Conservation (phyloP, 2,797 vertebrate species). For the Acanthis flammea region DNA sequence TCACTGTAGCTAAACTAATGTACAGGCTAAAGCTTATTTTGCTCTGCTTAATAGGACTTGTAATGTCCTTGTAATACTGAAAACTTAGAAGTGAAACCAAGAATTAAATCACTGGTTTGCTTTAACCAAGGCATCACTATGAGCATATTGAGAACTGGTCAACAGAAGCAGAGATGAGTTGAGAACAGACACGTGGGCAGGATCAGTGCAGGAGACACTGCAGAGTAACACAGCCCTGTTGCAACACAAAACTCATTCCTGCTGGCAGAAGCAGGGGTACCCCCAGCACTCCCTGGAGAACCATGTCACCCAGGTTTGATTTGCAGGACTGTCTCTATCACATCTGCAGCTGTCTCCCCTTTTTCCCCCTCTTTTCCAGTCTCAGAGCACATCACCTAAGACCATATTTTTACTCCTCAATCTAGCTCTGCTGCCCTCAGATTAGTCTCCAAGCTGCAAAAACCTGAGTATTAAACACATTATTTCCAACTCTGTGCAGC, state of each 20-base stretch:
- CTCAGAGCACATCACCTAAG: neutral
- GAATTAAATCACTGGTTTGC: constrained; percentile 39
- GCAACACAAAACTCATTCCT: neutral
- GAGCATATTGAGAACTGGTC: neutral
- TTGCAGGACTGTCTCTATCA: neutral
- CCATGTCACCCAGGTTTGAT: neutral
- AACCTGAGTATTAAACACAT: neutral
- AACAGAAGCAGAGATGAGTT: neutral
- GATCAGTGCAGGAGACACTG: neutral
- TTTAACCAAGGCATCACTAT: constrained; percentile 5
- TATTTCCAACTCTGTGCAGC: neutral
- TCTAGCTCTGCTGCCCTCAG: neutral
- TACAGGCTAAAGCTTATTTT: constrained; percentile 42
- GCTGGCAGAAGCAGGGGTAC: neutral
- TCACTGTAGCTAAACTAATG: constrained; percentile 4
- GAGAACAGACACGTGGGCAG: neutral
- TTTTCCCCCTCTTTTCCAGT: neutral
- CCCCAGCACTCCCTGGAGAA: neutral
- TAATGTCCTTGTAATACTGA: neutral
- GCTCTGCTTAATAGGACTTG: constrained; percentile 23
- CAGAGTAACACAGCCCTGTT: fast-evolving
- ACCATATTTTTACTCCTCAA: neutral
- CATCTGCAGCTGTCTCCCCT: neutral
- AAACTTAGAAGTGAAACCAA: constrained; percentile 8
- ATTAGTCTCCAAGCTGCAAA: neutral